Conservation (phyloP, 2,888 invertebrate genomes). For the Zonitis immaculata region DNA sequence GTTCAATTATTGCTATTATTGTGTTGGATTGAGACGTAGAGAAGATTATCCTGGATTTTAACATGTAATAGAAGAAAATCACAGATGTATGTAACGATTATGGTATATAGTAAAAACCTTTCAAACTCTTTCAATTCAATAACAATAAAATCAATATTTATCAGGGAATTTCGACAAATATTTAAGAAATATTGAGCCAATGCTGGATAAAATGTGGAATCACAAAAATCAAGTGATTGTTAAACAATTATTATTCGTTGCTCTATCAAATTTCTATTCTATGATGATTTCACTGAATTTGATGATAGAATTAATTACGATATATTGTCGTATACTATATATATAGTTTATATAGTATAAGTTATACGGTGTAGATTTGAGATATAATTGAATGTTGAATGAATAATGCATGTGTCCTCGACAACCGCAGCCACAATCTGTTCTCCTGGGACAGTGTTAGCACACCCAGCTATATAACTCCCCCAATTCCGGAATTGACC, state of each 20-base stretch:
- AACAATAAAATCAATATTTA: background rate
- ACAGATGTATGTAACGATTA: slow-evolving; percentile 39
- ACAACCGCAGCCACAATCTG: slow-evolving; percentile 36
- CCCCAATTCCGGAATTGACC: slow-evolving; percentile 31
- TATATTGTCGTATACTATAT: background rate
- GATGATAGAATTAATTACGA: background rate
- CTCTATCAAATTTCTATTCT: background rate
- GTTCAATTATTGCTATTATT: slow-evolving; percentile 48
- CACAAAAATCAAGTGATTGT: too few species aligned
- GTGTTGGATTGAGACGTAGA: slow-evolving; percentile 42
- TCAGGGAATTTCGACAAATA: too few species aligned
- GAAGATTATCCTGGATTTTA: slow-evolving; percentile 46
- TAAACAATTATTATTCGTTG: too few species aligned
- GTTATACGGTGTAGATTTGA: slow-evolving; percentile 40
- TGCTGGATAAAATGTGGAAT: too few species aligned
- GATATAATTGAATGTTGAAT: slow-evolving; percentile 50
- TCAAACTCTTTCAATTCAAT: slow-evolving; percentile 20
- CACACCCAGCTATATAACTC: slow-evolving; percentile 30
- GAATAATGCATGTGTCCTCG: slow-evolving; percentile 47
- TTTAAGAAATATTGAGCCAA: too few species aligned
- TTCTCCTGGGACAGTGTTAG: slow-evolving; percentile 42
- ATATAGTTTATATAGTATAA: background rate
- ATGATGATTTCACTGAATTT: background rate
- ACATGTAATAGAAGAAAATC: slow-evolving; percentile 40
- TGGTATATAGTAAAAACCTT: slow-evolving; percentile 27